Evolutionary conservation across 2,113 vertebrate genomes (phyloP), one percentile per base, ranked within the genome.

Genomic region (Chascanopsetta lugubris): DNA sequence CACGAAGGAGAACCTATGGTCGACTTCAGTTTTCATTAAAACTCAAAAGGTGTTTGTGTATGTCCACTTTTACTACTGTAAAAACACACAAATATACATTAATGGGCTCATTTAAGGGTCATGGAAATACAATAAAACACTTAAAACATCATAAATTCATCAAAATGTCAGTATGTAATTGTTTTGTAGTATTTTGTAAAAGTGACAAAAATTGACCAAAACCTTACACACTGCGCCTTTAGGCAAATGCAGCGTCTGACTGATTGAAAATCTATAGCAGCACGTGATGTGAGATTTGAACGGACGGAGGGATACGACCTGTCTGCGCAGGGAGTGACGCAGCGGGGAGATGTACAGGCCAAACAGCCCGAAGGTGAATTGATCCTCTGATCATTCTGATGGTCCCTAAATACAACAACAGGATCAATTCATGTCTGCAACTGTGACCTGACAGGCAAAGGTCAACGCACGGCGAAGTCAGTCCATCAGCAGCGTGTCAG

Each of bases 331-430:
- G 51, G 55, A 66, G 64, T 36, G 51, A 68, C 53, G 22, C 58
- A 34, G 25, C 48, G 32, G 53, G 43, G 7, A 29, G 29, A 29
- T 46, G 51, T 43, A 17, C 7, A 0, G 3, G 9, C 26, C 54
- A 50, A 64, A 64, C 21, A 57, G 42, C 61, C 3, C 22, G 21
- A 45, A 49, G 61, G 68, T 55, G 69, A 60, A 81, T 64, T 63
- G 57, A 76, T 73, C 50, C 25, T 25, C 56, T 75, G 51, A 84
- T 73, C 48, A 68, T 53, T 61, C 22, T 50, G 22, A 66, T 74
- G 60, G 63, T 64, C 64, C 66, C 77, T 72, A 72, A 83, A 85
- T 79, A 79, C 76, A 75, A 83, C 74, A 76, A 83, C 59, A 78
- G 65, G 78, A 73, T 86, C 75, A 61, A 83, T 85, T 61, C 22